Evolutionary conservation across 2,888 invertebrate genomes (phyloP), one percentile per base, ranked within the genome.

Genomic region (Pyrochroa serraticornis): DNA sequence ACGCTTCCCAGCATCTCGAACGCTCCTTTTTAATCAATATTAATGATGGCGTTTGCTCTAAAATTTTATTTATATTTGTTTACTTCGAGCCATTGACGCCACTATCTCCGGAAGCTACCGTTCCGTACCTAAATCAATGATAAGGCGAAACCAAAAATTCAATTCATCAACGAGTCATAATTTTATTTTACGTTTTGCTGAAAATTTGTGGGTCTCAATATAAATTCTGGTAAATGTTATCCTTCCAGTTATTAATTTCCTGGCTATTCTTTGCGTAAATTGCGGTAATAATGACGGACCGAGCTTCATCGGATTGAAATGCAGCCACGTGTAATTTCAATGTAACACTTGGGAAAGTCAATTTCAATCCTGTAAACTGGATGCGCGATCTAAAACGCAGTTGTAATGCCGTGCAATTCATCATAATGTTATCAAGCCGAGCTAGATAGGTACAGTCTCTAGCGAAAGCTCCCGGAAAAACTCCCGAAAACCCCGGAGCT

Each of bases 361-460:
- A 65, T 67, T 65, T 58, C 65, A 64, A 63, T 65, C 63, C 60
- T 50, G 60, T 54, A 59, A 64, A 66, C 65, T 62, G 62, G 56
- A 56, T 58, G 54, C 59, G 37, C 62, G 43, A 64, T 64, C 59
- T 62, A 55, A 57, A 63, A 63, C 62, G 51, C 58, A 51, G 60
- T 61, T 53, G 64, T 63, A 45, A 61, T 63, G 60, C 54, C 54
- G 52, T 53, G 59, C 65, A 62, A 67, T 67, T 64, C 65, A 67
- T 67, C 65, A 66, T 66, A 63, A 60, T 60, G 63, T 64, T 67
- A 67, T 67, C 65, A 65, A 61, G 60, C 56, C 22, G 57, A 57
- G 59, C 54, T 56, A 66, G 59, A 61, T 58, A 56, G 41, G 63
- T 64, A 63, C 63, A 62, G 38, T 64, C 64, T 50, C 49, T 10